Conservation (phyloP, 2,113 vertebrate genomes). For the Xiphias gladius region DNA sequence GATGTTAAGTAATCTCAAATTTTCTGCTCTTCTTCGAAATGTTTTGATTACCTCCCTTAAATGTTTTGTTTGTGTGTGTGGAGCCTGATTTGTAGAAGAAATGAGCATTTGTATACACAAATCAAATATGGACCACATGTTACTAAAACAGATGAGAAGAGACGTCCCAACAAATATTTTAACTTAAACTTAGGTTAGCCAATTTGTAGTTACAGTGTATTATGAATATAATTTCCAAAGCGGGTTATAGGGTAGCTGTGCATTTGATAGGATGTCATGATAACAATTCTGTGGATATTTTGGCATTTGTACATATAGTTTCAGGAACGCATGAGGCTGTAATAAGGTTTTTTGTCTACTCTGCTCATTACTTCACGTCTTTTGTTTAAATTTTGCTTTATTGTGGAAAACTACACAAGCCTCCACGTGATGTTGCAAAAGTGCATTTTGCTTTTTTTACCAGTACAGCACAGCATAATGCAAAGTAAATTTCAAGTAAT, state of each 20-base stretch:
- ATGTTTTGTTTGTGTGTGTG: neutral
- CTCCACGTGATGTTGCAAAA: neutral
- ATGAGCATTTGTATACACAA: neutral
- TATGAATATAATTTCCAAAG: neutral
- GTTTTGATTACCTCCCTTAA: neutral
- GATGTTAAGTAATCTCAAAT: neutral
- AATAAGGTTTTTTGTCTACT: neutral
- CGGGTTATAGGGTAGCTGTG: neutral
- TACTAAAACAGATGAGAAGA: neutral
- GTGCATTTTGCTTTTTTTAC: too few species aligned
- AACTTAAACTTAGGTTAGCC: neutral
- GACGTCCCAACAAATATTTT: too few species aligned
- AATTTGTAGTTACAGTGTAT: neutral
- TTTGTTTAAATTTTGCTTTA: neutral
- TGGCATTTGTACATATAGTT: too few species aligned
- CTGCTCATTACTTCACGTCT: neutral
- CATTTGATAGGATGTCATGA: too few species aligned
- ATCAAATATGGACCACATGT: neutral
- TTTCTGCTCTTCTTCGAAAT: neutral
- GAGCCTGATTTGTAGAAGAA: neutral
- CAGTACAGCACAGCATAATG: neutral
- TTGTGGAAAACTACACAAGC: neutral
- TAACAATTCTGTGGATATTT: too few species aligned
- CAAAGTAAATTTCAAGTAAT: constrained; percentile 9
- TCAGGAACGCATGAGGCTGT: neutral